Evolutionary conservation across 2,113 vertebrate species (phyloP), one percentile per base, ranked within the genome.

Genomic region (Prochilodus magdalenae): DNA sequence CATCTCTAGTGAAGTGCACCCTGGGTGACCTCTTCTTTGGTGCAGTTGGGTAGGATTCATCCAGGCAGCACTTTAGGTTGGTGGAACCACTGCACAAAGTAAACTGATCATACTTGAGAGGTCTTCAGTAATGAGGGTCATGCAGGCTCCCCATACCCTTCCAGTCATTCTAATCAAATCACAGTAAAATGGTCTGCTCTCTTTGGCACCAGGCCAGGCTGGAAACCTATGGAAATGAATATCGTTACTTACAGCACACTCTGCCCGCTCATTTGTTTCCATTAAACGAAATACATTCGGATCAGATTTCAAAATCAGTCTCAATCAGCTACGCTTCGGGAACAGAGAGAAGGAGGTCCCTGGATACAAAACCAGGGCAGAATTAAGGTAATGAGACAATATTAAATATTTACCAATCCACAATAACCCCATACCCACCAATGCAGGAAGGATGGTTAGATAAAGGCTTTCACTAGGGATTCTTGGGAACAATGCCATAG

Each of bases 221-320:
- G 73, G 59, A 71, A 57, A 53, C 59, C 49, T 59, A 75, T 79
- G 70, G 70, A 84, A 74, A 79, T 69, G 33, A 83, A 75, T 76
- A 74, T 71, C 57, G 77, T 82, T 80, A 72, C 40, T 83, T 24
- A 72, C 18, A 75, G 18, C 10, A 5, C 65, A 8, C 30, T 69
- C 71, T 65, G 30, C 24, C 49, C 24, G 26, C 30, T 47, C 63
- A 82, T 85, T 79, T 63, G 75, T 79, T 82, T 81, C 79, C 74
- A 81, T 85, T 74, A 82, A 69, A 22, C 18, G 40, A 78, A 77
- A 55, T 77, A 77, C 77, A 16, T 77, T 73, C 75, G 71, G 76
- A 75, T 75, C 72, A 70, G 71, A 84, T 80, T 80, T 84, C 77
- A 84, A 80, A 75, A 77, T 84, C 77, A 80, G 65, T 63, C 74